A percentile compares a stretch with the other conserved stretches of the same genome.
These are phyloP conservation scores for Sebastes vulpes DNA, from an alignment of 2,797 vertebrate species.

Conservation along the genomic window DNA sequence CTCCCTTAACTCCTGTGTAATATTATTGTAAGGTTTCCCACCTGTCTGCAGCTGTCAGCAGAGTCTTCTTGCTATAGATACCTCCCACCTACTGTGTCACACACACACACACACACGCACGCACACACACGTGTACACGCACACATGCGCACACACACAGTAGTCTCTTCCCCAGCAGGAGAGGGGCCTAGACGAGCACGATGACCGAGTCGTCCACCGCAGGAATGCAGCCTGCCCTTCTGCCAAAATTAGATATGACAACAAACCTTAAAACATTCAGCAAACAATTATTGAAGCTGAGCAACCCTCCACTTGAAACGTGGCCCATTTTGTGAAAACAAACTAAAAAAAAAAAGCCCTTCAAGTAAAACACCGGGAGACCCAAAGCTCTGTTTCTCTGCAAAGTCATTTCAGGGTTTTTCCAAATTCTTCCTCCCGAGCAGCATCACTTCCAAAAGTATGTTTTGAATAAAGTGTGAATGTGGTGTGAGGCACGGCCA, in stretches of 20 bases:
- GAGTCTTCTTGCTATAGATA: constrained; percentile 40
- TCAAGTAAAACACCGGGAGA: neutral
- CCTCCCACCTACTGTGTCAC: constrained; percentile 56
- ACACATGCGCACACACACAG: constrained; percentile 40
- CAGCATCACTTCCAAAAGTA: constrained; percentile 29
- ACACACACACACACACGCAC: constrained; percentile 25
- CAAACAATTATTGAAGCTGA: constrained; percentile 56
- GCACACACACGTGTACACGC: constrained; percentile 25
- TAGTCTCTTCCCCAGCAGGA: constrained; percentile 37
- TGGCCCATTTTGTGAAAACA: constrained; percentile 23
- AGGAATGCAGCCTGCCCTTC: constrained; percentile 57
- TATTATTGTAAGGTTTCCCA: constrained; percentile 70
- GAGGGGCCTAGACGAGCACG: constrained; percentile 3
- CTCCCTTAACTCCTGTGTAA: constrained; percentile 23
- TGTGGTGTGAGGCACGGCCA: constrained; percentile 32
- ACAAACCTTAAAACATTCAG: constrained; percentile 62
- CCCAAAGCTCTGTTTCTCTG: constrained; percentile 7
- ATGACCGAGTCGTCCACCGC: constrained; percentile 42
- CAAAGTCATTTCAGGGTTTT: constrained; percentile 25
- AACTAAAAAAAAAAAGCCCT: neutral
- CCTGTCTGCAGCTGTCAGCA: constrained; percentile 74
- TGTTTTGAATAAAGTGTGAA: constrained; percentile 60
- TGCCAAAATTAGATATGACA: constrained; percentile 60
- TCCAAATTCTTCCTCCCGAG: constrained; percentile 14
- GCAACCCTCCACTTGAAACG: neutral